A percentile compares a stretch with the other conserved stretches of the same genome.
Conservation (phyloP, 2,888 invertebrate species). For the Metallyticus violacea region DNA sequence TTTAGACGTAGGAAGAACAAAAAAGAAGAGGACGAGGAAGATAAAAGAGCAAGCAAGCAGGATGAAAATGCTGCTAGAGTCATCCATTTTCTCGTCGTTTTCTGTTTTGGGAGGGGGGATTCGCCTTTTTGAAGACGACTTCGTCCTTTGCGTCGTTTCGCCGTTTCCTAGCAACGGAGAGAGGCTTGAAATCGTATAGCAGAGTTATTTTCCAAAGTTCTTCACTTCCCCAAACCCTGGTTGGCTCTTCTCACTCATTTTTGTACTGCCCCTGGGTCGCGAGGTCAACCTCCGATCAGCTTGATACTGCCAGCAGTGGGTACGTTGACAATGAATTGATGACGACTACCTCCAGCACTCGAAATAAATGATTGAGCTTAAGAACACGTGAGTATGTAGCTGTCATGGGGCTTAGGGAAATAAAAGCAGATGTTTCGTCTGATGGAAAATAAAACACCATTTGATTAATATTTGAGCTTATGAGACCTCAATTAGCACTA, state of each 20-base stretch:
- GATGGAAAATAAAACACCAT: too few relatives aligned
- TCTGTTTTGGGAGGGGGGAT: not conserved
- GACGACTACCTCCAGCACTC: too few relatives aligned
- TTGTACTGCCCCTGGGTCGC: not conserved
- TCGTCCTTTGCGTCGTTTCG: not conserved
- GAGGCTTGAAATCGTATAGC: not conserved
- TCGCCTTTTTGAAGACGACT: not conserved
- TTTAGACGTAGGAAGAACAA: not conserved
- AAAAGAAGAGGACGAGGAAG: not conserved
- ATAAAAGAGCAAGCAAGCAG: not conserved
- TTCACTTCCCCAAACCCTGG: not conserved
- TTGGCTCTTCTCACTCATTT: not conserved
- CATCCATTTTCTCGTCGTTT: conserved; percentile 6
- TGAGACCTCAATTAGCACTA: too few relatives aligned
- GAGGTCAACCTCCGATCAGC: not conserved
- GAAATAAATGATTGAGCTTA: too few relatives aligned
- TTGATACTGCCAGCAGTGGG: not conserved
- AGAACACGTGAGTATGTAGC: too few relatives aligned
- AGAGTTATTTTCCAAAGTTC: not conserved
- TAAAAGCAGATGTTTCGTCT: too few relatives aligned
- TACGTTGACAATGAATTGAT: not conserved
- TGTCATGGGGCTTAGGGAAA: too few relatives aligned
- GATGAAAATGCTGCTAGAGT: not conserved
- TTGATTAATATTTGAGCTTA: too few relatives aligned
- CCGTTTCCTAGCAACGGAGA: not conserved